phyloP scores from a whole-genome alignment of 1,140 invertebrate species.

The Meloidogyne floridensis region DNA sequence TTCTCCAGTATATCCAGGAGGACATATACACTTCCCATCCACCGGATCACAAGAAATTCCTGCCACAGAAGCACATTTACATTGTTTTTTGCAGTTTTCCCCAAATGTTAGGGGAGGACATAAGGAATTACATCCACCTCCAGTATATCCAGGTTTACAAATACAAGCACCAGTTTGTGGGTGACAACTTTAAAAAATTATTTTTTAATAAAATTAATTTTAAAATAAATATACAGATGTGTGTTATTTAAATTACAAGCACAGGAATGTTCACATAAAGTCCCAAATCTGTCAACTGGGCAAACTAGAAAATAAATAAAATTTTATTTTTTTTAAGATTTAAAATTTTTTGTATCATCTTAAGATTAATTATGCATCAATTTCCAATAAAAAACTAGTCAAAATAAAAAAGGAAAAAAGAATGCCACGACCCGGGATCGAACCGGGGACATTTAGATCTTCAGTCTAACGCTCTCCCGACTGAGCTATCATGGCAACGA shows the following conservation, averaged over 20 bases:
- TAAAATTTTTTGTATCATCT: not conserved
- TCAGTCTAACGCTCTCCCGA: conserved; percentile 70
- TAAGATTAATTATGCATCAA: not conserved
- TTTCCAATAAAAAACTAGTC: not conserved
- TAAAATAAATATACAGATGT: conserved; percentile 36
- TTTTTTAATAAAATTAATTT: not conserved
- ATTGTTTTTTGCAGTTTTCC: conserved; percentile 45
- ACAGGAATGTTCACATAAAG: conserved; percentile 66
- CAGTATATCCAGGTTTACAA: conserved; percentile 75
- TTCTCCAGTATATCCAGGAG: conserved; percentile 67
- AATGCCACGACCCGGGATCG: conserved; percentile 65
- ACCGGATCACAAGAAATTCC: conserved; percentile 74
- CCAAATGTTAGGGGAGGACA: conserved; percentile 71
- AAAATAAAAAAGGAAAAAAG: not conserved
- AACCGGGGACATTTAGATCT: conserved; percentile 70
- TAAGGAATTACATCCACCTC: conserved; percentile 72
- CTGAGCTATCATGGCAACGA: conserved; percentile 58
- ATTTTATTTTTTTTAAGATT: not conserved
- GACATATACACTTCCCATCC: conserved; percentile 85
- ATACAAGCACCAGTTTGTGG: conserved; percentile 78
- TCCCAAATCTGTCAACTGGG: conserved; percentile 70
- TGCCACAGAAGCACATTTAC: conserved; percentile 47
- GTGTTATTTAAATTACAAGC: conserved; percentile 56
- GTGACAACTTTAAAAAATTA: conserved; percentile 72
- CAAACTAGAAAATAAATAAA: conserved; percentile 61